These are phyloP conservation scores for Cecidostiba fungosa DNA, from an alignment of 2,888 invertebrate genomes.

Conservation along the genomic window DNA sequence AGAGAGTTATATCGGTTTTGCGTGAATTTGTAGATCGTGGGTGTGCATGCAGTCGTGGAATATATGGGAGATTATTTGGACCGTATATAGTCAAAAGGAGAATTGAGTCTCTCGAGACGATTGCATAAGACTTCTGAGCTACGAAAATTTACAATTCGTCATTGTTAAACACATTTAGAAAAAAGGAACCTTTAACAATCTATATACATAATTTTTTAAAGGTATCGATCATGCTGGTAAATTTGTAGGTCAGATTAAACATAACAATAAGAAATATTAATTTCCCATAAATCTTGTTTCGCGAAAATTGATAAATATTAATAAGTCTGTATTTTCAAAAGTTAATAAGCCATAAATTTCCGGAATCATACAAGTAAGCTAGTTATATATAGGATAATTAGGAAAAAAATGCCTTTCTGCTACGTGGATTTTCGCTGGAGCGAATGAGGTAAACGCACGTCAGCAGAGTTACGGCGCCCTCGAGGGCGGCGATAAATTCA, in stretches of 20 bases:
- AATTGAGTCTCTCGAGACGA: background rate
- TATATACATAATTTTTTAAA: too few species aligned
- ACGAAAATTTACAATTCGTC: background rate
- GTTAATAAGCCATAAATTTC: conserved; percentile 16
- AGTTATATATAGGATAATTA: background rate
- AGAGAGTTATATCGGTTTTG: background rate
- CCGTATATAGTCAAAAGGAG: background rate
- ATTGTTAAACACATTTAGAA: background rate
- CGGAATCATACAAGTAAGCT: background rate
- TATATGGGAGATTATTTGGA: background rate
- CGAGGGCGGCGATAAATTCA: conserved; percentile 39
- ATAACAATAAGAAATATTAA: background rate
- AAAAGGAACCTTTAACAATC: too few species aligned
- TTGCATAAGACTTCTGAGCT: background rate
- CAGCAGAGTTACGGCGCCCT: conserved; percentile 13
- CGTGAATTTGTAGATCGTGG: background rate
- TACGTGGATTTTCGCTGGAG: background rate
- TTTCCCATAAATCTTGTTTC: background rate
- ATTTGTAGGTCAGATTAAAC: background rate
- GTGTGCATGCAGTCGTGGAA: background rate
- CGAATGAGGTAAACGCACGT: background rate
- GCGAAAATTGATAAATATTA: conserved; percentile 14
- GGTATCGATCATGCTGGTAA: background rate
- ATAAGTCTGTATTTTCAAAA: background rate
- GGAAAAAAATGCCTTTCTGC: background rate